Evolutionary conservation across 2,888 invertebrate species (phyloP).

Genomic region (Tethea ocularis): DNA sequence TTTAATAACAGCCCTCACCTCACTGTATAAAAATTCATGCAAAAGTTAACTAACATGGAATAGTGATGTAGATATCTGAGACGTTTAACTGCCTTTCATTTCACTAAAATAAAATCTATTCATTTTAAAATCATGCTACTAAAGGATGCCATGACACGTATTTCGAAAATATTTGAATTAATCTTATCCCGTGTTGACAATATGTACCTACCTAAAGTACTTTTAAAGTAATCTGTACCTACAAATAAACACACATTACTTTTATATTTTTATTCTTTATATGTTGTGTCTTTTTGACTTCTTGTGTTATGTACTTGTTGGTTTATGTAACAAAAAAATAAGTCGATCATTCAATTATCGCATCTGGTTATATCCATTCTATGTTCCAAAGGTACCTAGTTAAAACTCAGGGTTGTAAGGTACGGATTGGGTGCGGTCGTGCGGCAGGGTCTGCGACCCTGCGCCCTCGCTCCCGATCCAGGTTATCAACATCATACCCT

Average conservation of each 20-base stretch:
- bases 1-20: slow-evolving; percentile 64
- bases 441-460: slow-evolving; percentile 77
- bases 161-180: neutral
- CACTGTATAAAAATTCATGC: slow-evolving; percentile 59
- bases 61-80: slow-evolving; percentile 39
- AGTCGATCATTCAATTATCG: slow-evolving; percentile 5
- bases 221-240: too few species aligned
- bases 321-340: too few species aligned
- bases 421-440: slow-evolving; percentile 70
- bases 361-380: slow-evolving; percentile 21
- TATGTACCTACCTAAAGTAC: too few species aligned
- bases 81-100: slow-evolving; percentile 35
- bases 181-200: neutral
- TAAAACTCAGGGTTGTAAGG: slow-evolving; percentile 47
- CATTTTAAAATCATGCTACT: neutral
- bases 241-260: too few species aligned
- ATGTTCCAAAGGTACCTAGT: slow-evolving; percentile 33
- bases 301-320: too few species aligned
- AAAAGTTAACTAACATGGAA: slow-evolving; percentile 49
- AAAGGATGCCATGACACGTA: neutral
- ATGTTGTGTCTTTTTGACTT: too few species aligned
- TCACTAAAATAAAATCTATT: neutral
- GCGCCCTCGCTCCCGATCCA: slow-evolving; percentile 77
- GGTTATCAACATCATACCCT: slow-evolving; percentile 74
- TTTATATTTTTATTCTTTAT: too few species aligned